phyloP scores from a whole-genome alignment of 2,113 vertebrate species.

The Vicugna pacos region DNA sequence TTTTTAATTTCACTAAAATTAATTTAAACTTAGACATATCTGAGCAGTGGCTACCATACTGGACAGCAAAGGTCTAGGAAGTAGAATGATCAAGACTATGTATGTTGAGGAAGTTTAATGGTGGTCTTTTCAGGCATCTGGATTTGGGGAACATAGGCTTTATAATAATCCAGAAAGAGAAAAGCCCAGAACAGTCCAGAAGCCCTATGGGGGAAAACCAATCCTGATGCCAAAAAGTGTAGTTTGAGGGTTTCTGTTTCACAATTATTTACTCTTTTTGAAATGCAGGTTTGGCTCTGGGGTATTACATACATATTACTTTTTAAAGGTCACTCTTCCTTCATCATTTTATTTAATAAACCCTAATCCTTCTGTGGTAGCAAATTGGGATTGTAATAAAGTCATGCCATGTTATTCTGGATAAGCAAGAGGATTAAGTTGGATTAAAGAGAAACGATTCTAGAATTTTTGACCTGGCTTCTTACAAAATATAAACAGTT shows the following conservation, averaged over 20 bases:
- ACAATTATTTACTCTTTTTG: constrained; percentile 40
- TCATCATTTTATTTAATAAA: constrained; percentile 26
- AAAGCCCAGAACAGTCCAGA: not conserved
- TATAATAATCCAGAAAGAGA: not conserved
- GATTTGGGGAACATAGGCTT: not conserved
- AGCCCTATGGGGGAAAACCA: not conserved
- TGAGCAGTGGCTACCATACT: not conserved
- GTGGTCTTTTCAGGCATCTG: not conserved
- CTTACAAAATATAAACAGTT: constrained; percentile 59
- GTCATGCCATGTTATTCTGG: constrained; percentile 15
- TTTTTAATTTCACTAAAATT: constrained; percentile 21
- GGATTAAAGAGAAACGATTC: constrained; percentile 44
- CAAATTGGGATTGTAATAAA: not conserved
- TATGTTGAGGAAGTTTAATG: not conserved
- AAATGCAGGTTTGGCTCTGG: constrained; percentile 7
- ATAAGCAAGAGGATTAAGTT: constrained; percentile 41
- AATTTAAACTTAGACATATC: not conserved
- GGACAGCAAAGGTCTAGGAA: not conserved
- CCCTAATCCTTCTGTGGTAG: constrained; percentile 42
- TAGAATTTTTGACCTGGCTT: constrained; percentile 43
- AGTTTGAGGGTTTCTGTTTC: constrained; percentile 10
- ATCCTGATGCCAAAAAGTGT: not conserved
- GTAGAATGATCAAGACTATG: not conserved
- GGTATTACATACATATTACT: not conserved
- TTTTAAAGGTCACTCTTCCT: constrained; percentile 50